Evolutionary conservation across 2,797 vertebrate genomes (phyloP).

Genomic region (Darevskia nairensis): DNA sequence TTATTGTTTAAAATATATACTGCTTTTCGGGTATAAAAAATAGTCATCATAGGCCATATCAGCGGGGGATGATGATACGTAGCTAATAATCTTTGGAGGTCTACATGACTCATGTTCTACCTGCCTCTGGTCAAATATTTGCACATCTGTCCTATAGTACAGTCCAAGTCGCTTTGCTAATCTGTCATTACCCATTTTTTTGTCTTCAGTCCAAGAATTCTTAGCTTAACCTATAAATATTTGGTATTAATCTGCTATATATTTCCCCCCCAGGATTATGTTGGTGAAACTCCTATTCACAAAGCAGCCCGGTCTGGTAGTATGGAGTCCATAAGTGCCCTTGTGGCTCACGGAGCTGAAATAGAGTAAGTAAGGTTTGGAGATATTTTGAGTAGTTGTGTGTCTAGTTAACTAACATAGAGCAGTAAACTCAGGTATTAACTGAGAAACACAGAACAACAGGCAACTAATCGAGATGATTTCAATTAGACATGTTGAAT

Average conservation of each 20-base stretch:
- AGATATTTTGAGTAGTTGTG: slow-evolving; percentile 65
- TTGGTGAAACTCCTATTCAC: slow-evolving; percentile 95
- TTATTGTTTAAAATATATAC: too few species aligned
- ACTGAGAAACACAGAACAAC: slow-evolving; percentile 54
- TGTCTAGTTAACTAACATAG: slow-evolving; percentile 72
- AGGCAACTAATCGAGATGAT: slow-evolving; percentile 23
- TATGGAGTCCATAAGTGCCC: slow-evolving; percentile 92
- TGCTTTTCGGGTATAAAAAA: too few species aligned
- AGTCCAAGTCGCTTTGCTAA: slow-evolving; percentile 31
- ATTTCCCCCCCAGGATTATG: slow-evolving; percentile 88
- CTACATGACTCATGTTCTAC: background rate
- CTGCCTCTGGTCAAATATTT: background rate
- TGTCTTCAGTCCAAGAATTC: slow-evolving; percentile 24
- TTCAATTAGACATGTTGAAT: slow-evolving; percentile 53
- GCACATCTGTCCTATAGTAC: background rate
- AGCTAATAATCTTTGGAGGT: background rate
- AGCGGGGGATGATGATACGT: background rate
- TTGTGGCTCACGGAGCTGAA: slow-evolving; percentile 90
- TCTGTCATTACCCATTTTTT: slow-evolving; percentile 34
- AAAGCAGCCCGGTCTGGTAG: slow-evolving; percentile 96
- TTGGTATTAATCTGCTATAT: slow-evolving; percentile 31
- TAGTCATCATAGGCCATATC: too few species aligned
- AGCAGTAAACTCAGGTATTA: slow-evolving; percentile 58
- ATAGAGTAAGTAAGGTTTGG: slow-evolving; percentile 89
- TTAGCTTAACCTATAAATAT: background rate